Evolutionary conservation across 92 coral and sea anemone genomes (phyloP), one percentile per base, ranked within the genome.

Genomic region (Metridium senile): DNA sequence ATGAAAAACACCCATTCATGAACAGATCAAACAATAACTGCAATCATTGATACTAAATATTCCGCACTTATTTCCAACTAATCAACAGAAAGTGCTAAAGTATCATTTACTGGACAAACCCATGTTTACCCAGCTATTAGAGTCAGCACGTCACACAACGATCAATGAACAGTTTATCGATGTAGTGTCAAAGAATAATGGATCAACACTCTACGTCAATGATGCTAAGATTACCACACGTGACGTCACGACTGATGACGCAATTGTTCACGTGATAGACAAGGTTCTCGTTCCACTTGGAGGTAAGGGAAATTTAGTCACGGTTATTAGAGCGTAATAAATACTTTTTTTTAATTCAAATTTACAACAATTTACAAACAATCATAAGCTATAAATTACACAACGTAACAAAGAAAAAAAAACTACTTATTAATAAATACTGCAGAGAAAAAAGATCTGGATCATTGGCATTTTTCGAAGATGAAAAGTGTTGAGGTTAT

Each of bases 261-360:
- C 95, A 9, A 72, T 93, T 21, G 79, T 90, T 39, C 98, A 93
- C 66, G 83, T 76, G 35, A 89, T 90, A 59, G 68, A 90, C 85
- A 85, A 82, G 68, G 85, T 84, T 26, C 81, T 93, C 26, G 81
- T 93, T 80, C 92, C 94, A 27, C 58, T 81, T 28, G 84, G 88
- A 77, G 98, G 98, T 93, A 46, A 81, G 81, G 22, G 43, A 62
- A 43, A n/a, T n/a, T n/a, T n/a, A n/a, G n/a, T n/a, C n/a, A n/a
- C n/a, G n/a, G n/a, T n/a, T n/a, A n/a, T n/a, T n/a, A n/a, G n/a
- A n/a, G n/a, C n/a, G n/a, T n/a, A n/a, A n/a, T n/a, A n/a, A n/a
- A n/a, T n/a, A n/a, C n/a, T n/a, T n/a, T n/a, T n/a, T n/a, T n/a
- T n/a, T n/a, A n/a, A n/a, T n/a, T n/a, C n/a, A n/a, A n/a, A n/a